These are phyloP conservation scores for Furnarius figulus DNA, from an alignment of 2,113 vertebrate species.

Conservation along the genomic window DNA sequence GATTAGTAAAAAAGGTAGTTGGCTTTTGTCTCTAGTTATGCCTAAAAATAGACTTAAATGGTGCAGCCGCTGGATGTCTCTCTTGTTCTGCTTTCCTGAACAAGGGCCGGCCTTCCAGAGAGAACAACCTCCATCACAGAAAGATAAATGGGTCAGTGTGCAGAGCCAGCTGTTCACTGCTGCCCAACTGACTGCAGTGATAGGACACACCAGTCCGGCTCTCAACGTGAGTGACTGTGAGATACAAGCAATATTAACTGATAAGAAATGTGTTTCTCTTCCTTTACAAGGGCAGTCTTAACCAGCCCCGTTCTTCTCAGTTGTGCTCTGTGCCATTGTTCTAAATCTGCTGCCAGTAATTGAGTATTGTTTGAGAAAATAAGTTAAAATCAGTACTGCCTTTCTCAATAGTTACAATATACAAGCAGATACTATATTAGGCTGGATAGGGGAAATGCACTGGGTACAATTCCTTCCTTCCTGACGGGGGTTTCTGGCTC, in stretches of 20 bases:
- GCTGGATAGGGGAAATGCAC: neutral
- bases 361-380: neutral
- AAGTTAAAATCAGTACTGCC: neutral
- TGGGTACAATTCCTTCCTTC: neutral
- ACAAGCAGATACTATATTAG: neutral
- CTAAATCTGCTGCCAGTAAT: neutral
- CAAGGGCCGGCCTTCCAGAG: neutral
- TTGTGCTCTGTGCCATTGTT: neutral
- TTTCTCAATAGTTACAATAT: neutral
- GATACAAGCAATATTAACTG: neutral
- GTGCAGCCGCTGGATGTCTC: conserved; percentile 35
- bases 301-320: neutral
- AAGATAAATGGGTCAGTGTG: neutral
- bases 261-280: neutral
- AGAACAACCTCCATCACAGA: fast-evolving
- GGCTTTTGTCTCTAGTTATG: neutral
- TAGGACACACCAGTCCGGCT: neutral
- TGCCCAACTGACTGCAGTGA: neutral
- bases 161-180: neutral
- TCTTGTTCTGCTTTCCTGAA: neutral
- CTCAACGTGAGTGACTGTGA: neutral
- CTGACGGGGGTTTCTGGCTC: neutral
- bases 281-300: neutral
- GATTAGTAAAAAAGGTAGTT: fast-evolving
- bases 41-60: neutral